Percentiles rank a stretch among this genome's conserved stretches.
Evolutionary conservation across 2,113 vertebrate species (phyloP).

Genomic region (Datnioides undecimradiatus): DNA sequence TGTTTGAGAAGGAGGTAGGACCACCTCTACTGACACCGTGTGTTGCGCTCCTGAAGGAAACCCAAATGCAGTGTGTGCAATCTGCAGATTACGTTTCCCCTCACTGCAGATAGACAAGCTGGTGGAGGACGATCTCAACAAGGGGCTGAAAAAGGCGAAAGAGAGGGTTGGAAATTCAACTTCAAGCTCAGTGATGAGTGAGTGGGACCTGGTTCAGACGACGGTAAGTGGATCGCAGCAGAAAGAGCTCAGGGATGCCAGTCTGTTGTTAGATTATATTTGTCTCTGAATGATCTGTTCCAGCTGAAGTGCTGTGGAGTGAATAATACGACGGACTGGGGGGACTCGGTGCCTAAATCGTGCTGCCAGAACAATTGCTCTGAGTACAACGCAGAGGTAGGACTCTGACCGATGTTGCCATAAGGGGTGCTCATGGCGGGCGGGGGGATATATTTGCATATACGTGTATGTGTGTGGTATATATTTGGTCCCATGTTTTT

Average conservation of each 20-base stretch:
- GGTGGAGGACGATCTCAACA: constrained; percentile 32
- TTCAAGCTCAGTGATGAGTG: not conserved
- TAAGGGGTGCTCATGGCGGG: too few species aligned
- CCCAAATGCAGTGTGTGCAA: not conserved
- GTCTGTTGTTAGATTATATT: too few species aligned
- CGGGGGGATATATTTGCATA: too few species aligned
- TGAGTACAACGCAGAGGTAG: too few species aligned
- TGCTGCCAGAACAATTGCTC: not conserved
- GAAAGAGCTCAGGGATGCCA: not conserved
- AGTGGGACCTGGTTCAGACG: constrained; percentile 75
- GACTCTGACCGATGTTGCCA: too few species aligned
- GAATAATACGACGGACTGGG: constrained; percentile 63
- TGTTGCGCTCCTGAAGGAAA: not conserved
- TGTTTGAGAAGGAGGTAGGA: constrained; percentile 83
- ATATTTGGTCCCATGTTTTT: not conserved
- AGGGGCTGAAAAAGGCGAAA: constrained; percentile 2
- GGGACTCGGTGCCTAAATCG: rapidly evolving
- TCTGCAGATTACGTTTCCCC: not conserved
- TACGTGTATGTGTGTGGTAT: too few species aligned
- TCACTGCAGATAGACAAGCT: constrained; percentile 21
- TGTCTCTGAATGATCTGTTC: not conserved
- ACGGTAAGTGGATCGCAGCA: constrained; percentile 58
- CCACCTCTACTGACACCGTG: not conserved
- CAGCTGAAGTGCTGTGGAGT: constrained; percentile 83
- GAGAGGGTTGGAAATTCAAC: rapidly evolving